phyloP scores from a whole-genome alignment of 2,888 invertebrate genomes.

The Coelopa pilipes region DNA sequence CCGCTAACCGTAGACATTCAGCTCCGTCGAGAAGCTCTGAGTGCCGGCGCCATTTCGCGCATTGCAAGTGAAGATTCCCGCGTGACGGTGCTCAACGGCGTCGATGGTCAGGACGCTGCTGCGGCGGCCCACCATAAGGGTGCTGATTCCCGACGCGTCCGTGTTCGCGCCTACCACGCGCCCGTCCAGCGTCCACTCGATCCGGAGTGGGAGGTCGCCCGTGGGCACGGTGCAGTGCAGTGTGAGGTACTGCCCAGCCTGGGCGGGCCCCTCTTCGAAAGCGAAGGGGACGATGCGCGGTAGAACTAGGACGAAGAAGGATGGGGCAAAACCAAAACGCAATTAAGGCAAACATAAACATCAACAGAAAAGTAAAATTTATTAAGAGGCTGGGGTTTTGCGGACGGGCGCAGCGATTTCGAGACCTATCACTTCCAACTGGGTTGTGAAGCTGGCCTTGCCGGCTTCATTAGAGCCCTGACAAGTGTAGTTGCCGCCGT shows the following conservation, averaged over 20 bases:
- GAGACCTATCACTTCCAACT: conserved; percentile 78
- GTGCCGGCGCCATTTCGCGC: conserved; percentile 79
- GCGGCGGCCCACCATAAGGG: conserved; percentile 68
- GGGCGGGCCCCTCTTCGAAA: conserved; percentile 80
- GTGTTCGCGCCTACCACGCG: conserved; percentile 69
- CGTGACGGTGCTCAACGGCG: conserved; percentile 74
- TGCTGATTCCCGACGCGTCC: conserved; percentile 71
- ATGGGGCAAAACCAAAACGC: conserved; percentile 32
- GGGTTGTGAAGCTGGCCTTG: conserved; percentile 74
- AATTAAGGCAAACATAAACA: conserved; percentile 38
- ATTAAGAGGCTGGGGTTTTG: neutral
- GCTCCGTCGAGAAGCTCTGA: conserved; percentile 74
- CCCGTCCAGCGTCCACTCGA: conserved; percentile 78
- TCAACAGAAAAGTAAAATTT: neutral
- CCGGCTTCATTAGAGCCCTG: conserved; percentile 80
- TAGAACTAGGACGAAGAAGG: conserved; percentile 73
- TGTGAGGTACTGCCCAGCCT: conserved; percentile 76
- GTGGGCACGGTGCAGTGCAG: conserved; percentile 78
- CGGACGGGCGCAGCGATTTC: neutral
- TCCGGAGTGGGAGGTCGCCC: conserved; percentile 82
- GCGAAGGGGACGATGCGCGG: conserved; percentile 85
- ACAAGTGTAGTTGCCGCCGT: conserved; percentile 82
- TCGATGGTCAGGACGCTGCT: conserved; percentile 74
- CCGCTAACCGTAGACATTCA: conserved; percentile 78
- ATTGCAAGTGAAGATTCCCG: conserved; percentile 80